Base-by-base conservation (phyloP, 2,797 vertebrate genomes). In the Onychomys leucogaster region DNA sequence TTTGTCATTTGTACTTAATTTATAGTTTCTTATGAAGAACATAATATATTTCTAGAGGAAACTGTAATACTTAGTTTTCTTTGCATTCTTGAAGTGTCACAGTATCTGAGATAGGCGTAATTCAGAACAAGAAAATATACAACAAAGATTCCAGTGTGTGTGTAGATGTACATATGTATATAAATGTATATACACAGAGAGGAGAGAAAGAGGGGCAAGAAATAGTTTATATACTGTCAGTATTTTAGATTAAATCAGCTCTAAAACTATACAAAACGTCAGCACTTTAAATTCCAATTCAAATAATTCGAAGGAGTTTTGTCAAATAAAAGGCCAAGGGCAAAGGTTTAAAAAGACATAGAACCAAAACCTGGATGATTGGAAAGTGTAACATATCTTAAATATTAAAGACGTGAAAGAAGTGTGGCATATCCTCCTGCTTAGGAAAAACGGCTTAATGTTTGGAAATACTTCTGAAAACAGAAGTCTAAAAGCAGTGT, bases 281-380 rank as follows among this genome's bases (percentile, higher is more conserved):
- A 90, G 37, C 37, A 59, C 2, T 75, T 84, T 71, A 97, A 91
- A 85, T 78, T 97, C 43, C 86, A 41, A 90, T 34, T 94, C 52
- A 81, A 67, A 88, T 83, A 86, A 87, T 32, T n/a, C 0, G 71
- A 93, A 86, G 34, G 32, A 3, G n/a, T 86, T 25, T 86, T 78
- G 37, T 5, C 6, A 94, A 57, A 43, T 57, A 65, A 81, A 93
- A 90, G 87, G 5, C 7, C 11, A 94, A 89, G 13, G 16, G 41
- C 8, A 75, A 86, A 8, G 3, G 37, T 95, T 95, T 76, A 27
- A 89, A 95, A 90, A 73, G 19, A 63, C 0, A 69, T 4, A 61
- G 16, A 29, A 92, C 69, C 13, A 90, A 96, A 86, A 61, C 69
- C 5, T 23, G 85, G 41, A 89, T 46, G 13, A 90, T 76, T 90